phyloP scores from a whole-genome alignment of 2,113 vertebrate genomes.

The Bos javanicus region DNA sequence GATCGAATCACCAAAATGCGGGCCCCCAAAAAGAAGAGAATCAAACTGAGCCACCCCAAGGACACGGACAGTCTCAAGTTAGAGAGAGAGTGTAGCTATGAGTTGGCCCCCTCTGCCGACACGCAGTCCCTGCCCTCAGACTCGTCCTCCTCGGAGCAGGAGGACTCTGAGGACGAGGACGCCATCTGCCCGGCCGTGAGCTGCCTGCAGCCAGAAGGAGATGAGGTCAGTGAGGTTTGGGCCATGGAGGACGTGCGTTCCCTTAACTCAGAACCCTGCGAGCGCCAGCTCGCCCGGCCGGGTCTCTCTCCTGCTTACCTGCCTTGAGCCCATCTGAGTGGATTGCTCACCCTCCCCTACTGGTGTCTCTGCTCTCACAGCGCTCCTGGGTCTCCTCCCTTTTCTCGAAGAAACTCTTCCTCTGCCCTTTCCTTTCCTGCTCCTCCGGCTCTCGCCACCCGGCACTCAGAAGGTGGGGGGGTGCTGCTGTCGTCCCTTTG shows the following conservation, averaged over 20 bases:
- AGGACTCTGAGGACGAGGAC: constrained; percentile 95
- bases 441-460: constrained; percentile 65
- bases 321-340: constrained; percentile 68
- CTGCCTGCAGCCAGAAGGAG: constrained; percentile 95
- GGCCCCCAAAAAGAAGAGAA: constrained; percentile 87
- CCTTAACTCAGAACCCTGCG: constrained; percentile 65
- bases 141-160: constrained; percentile 87
- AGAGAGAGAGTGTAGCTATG: constrained; percentile 79
- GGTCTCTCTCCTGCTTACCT: constrained; percentile 67
- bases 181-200: constrained; percentile 92
- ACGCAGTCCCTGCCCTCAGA: constrained; percentile 87
- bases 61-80: constrained; percentile 76
- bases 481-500: constrained; percentile 57
- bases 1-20: constrained; percentile 85
- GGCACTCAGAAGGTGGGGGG: constrained; percentile 73
- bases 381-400: constrained; percentile 66
- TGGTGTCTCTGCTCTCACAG: constrained; percentile 54
- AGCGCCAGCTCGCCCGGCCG: constrained; percentile 58
- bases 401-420: constrained; percentile 67
- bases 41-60: constrained; percentile 84
- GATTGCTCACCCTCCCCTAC: constrained; percentile 59
- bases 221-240: constrained; percentile 89
- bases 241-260: constrained; percentile 65
- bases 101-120: constrained; percentile 80
- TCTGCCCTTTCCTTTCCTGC: constrained; percentile 67